Evolutionary conservation across 2,888 invertebrate species (phyloP).

Genomic region (Acanthoscelides obtectus): DNA sequence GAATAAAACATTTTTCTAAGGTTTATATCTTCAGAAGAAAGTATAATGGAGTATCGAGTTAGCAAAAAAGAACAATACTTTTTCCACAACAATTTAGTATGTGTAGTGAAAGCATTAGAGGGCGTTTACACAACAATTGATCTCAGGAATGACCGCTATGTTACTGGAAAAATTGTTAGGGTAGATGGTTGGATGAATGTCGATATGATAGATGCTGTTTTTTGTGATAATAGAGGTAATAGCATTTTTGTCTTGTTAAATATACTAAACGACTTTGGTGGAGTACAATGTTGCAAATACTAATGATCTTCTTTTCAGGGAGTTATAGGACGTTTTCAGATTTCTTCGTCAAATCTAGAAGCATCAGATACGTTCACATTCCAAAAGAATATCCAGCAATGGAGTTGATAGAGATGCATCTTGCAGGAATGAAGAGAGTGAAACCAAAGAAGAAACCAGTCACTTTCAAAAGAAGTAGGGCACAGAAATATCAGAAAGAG

Average conservation of each 20-base stretch:
- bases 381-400: conserved; percentile 47
- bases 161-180: conserved; percentile 56
- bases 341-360: conserved; percentile 60
- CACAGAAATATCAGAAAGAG: conserved; percentile 51
- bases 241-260: too few relatives aligned
- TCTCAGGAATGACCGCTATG: conserved; percentile 60
- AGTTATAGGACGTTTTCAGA: conserved; percentile 54
- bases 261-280: conserved; percentile 5
- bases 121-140: conserved; percentile 60
- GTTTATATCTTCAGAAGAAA: background rate
- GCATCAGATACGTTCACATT: conserved; percentile 65
- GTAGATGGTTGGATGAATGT: conserved; percentile 70
- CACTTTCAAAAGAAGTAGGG: conserved; percentile 52
- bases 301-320: conserved; percentile 27
- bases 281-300: too few relatives aligned
- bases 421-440: conserved; percentile 13
- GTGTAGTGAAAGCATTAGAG: conserved; percentile 58
- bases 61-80: conserved; percentile 21
- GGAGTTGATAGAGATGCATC: conserved; percentile 29
- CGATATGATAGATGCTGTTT: conserved; percentile 58
- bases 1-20: too few relatives aligned
- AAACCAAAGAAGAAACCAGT: conserved; percentile 14
- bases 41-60: background rate
- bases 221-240: conserved; percentile 57
- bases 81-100: conserved; percentile 55